Base-by-base conservation (phyloP, 2,888 invertebrate species). In the Malthinus flaveolus region DNA sequence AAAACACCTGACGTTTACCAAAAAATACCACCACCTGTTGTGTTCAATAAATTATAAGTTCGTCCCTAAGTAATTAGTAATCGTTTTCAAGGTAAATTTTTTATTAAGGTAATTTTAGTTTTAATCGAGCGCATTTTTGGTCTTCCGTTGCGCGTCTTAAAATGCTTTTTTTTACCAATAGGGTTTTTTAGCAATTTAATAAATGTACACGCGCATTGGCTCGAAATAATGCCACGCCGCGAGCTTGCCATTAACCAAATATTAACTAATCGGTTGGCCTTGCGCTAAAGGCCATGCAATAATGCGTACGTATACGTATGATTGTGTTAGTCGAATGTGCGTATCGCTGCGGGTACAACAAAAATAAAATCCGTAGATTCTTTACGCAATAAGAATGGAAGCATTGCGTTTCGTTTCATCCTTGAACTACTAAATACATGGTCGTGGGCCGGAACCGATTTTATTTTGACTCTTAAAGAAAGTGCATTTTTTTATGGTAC, bases 211-310 rank as follows among this genome's bases (percentile, higher is more conserved):
- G 49, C 45, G 42, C 56, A 33, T 59, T 49, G 34, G 46, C 58
- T 48, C 48, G 11, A 57, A 50, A 44, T 35, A 35, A 61, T 57
- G 54, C 61, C 56, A 57, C 61, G 61, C 53, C 50, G 57, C 61
- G 61, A 61, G 54, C 57, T 53, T 42, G 39, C 39, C 39, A 42
- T 42, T 42, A 42, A 42, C 39, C 54, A 49, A 39, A 47, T 53
- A 61, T 57, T 54, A 56, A 54, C 54, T 51, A 49, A 50, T 37
- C 57, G 39, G 46, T 56, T 63, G 65, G 56, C 65, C 65, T 65
- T 65, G 65, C 61, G 46, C 61, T 61, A 54, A 60, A 65, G 65
- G 65, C 65, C 65, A 63, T 57, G 39, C 49, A 45, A 61, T 59
- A 56, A 56, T 63, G 59, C 63, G 63, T 65, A 55, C 50, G 39